Evolutionary conservation across 2,113 vertebrate species (phyloP).

Genomic region (Edolisoma coerulescens): DNA sequence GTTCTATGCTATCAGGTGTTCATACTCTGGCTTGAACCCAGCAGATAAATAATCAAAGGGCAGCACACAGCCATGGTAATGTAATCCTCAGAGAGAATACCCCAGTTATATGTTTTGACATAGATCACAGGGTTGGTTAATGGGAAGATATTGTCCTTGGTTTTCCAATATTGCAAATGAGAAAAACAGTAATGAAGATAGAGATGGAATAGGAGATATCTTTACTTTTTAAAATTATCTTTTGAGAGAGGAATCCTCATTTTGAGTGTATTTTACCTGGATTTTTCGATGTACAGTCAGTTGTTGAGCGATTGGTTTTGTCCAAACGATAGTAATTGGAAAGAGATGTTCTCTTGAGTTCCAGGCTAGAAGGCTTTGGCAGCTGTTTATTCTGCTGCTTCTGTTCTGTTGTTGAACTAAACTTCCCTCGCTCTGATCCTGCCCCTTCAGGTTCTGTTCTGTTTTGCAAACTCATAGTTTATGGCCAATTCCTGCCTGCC

Average conservation of each 20-base stretch:
- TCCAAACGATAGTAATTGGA: not conserved
- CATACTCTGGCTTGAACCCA: not conserved
- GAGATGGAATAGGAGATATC: not conserved
- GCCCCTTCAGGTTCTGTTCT: not conserved
- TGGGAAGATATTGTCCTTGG: not conserved
- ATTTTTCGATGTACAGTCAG: not conserved
- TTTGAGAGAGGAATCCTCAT: not conserved
- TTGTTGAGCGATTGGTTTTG: not conserved
- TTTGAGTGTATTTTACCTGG: not conserved
- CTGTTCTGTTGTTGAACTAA: not conserved
- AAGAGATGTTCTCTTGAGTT: not conserved
- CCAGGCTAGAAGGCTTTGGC: not conserved
- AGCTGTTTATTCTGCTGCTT: not conserved
- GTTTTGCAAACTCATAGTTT: not conserved
- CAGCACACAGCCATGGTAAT: accelerated
- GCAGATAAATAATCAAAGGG: not conserved
- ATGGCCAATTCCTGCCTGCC: not conserved
- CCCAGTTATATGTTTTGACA: not conserved
- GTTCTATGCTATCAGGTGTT: accelerated
- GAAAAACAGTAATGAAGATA: not conserved
- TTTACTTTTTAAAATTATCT: not conserved
- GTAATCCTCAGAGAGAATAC: not conserved
- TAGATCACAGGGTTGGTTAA: not conserved
- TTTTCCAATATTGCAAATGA: not conserved
- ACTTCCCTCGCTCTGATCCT: not conserved